Conservation (phyloP, 2,888 invertebrate genomes). For the Geophilus truncorum region DNA sequence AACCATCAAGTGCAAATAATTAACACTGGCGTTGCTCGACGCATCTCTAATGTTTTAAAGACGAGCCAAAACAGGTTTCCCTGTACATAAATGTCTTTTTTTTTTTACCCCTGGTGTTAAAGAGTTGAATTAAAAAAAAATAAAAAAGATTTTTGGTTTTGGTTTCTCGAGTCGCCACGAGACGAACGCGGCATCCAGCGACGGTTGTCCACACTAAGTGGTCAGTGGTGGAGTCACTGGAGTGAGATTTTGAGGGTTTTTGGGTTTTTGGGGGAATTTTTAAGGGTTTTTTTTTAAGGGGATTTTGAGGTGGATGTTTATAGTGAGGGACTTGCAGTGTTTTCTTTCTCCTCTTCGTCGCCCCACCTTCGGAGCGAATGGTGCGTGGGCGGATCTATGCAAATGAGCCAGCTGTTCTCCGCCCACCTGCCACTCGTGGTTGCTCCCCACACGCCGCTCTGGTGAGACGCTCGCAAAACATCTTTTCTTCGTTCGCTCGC, state of each 20-base stretch:
- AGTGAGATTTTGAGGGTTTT: too few relatives aligned
- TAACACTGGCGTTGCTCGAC: constrained; percentile 20
- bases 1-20: constrained; percentile 20
- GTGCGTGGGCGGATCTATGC: constrained; percentile 9
- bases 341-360: neutral
- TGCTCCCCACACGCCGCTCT: neutral
- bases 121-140: too few relatives aligned
- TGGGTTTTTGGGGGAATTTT: neutral
- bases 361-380: constrained; percentile 7
- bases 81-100: neutral
- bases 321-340: neutral
- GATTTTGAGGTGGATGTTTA: neutral
- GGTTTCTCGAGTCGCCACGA: neutral
- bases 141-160: too few relatives aligned
- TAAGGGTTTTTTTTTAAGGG: too few relatives aligned
- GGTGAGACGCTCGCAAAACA: constrained; percentile 8
- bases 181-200: constrained; percentile 14
- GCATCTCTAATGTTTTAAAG: constrained; percentile 12
- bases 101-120: neutral
- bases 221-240: too few relatives aligned
- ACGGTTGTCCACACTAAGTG: neutral
- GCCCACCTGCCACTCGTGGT: constrained; percentile 18
- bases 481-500: neutral
- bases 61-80: neutral
- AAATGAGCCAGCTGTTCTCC: constrained; percentile 15